Evolutionary conservation across 2,888 invertebrate species (phyloP).

Genomic region (Tubulanus polymorphus): DNA sequence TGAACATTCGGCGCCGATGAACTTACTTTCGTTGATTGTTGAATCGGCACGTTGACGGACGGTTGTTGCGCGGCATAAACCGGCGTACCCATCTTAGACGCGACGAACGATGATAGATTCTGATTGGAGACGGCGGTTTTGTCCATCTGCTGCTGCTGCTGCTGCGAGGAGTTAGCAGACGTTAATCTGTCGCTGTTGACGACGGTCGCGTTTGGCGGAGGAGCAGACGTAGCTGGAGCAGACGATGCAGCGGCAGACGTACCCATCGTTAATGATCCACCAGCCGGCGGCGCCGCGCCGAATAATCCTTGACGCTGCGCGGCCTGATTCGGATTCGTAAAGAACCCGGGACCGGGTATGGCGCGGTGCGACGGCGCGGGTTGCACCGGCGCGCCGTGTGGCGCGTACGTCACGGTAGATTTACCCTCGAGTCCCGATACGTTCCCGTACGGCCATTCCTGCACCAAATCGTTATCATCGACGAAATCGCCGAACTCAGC

Average conservation of each 20-base stretch:
- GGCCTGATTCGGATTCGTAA: slow-evolving; percentile 21
- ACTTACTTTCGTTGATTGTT: too few species aligned
- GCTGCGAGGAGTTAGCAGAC: too few species aligned
- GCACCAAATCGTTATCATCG: slow-evolving; percentile 30
- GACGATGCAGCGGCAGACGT: background rate
- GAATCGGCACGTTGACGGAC: too few species aligned
- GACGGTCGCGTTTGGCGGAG: background rate
- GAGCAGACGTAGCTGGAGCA: background rate
- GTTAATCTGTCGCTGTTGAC: too few species aligned
- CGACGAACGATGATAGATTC: too few species aligned
- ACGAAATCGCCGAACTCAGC: slow-evolving; percentile 21
- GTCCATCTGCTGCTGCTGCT: too few species aligned
- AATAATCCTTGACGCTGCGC: background rate
- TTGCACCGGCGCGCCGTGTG: slow-evolving; percentile 23
- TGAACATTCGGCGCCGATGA: too few species aligned
- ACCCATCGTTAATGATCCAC: background rate
- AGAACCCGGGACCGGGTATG: slow-evolving; percentile 38
- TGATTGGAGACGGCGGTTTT: too few species aligned
- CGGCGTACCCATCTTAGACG: too few species aligned
- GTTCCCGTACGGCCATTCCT: slow-evolving; percentile 41
- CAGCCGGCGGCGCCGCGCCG: background rate
- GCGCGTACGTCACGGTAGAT: slow-evolving; percentile 32
- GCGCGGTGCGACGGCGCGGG: too few species aligned
- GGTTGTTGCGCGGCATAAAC: too few species aligned
- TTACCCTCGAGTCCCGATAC: slow-evolving; percentile 32